Conservation (phyloP, 2,888 invertebrate genomes). For the Eupithecia exiguata region DNA sequence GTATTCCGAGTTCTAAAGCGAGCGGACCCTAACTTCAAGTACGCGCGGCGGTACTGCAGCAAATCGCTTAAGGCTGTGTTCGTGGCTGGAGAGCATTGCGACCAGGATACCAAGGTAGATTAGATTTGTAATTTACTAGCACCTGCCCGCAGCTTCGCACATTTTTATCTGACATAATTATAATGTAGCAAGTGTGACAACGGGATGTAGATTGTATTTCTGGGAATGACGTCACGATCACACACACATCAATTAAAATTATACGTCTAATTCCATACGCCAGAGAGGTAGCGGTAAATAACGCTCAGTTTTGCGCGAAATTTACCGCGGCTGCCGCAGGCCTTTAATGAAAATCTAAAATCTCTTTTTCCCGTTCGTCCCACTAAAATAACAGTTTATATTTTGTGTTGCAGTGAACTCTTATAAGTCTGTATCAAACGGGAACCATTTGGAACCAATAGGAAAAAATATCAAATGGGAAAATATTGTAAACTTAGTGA, state of each 20-base stretch:
- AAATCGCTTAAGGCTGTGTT: conserved; percentile 89
- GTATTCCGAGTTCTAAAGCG: conserved; percentile 93
- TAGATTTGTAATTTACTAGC: not conserved
- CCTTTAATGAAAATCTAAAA: too few species aligned
- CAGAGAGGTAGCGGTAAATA: too few species aligned
- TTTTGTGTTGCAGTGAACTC: not conserved
- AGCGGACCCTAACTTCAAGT: conserved; percentile 89
- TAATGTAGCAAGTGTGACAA: not conserved
- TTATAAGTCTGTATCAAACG: not conserved
- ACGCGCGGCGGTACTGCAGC: conserved; percentile 87
- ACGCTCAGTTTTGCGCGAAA: too few species aligned
- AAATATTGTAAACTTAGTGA: too few species aligned
- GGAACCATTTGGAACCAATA: too few species aligned
- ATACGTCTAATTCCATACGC: too few species aligned
- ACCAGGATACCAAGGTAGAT: conserved; percentile 91
- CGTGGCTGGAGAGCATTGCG: conserved; percentile 96
- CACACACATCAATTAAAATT: too few species aligned
- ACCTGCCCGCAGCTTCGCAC: not conserved
- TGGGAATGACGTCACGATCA: too few species aligned
- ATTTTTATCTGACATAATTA: not conserved
- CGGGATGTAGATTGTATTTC: too few species aligned
- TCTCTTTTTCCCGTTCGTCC: too few species aligned
- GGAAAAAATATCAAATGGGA: too few species aligned
- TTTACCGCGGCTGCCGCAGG: too few species aligned
- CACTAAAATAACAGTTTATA: not conserved